These are phyloP conservation scores for Troilus luridus DNA, from an alignment of 2,888 invertebrate species.

Conservation along the genomic window DNA sequence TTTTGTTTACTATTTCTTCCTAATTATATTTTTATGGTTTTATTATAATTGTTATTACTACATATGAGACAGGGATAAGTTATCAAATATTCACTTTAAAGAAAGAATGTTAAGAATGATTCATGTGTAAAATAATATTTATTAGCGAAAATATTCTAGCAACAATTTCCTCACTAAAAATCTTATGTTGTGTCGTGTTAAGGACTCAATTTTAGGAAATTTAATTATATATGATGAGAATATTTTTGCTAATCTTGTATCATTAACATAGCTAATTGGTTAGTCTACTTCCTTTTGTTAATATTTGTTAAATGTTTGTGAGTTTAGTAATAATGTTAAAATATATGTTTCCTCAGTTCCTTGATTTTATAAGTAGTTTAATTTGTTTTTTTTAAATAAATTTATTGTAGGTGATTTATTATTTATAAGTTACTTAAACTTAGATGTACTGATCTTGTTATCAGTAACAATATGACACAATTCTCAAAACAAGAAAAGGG, in stretches of 20 bases:
- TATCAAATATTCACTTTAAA: not conserved
- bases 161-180: not conserved
- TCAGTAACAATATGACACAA: not conserved
- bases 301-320: not conserved
- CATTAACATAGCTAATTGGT: not conserved
- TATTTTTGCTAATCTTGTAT: not conserved
- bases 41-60: not conserved
- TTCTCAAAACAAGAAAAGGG: not conserved
- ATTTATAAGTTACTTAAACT: not conserved
- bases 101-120: not conserved
- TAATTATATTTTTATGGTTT: not conserved
- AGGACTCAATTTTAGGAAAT: not conserved
- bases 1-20: not conserved
- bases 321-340: constrained; percentile 14
- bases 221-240: not conserved
- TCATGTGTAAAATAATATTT: not conserved
- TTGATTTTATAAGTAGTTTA: not conserved
- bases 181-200: not conserved
- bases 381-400: not conserved
- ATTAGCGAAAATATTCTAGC: not conserved
- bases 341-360: not conserved
- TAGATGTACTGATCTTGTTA: not conserved
- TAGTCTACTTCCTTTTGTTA: not conserved
- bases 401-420: not conserved
- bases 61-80: not conserved